Base-by-base conservation (phyloP, 1,140 invertebrate species). In the Venturia canescens region DNA sequence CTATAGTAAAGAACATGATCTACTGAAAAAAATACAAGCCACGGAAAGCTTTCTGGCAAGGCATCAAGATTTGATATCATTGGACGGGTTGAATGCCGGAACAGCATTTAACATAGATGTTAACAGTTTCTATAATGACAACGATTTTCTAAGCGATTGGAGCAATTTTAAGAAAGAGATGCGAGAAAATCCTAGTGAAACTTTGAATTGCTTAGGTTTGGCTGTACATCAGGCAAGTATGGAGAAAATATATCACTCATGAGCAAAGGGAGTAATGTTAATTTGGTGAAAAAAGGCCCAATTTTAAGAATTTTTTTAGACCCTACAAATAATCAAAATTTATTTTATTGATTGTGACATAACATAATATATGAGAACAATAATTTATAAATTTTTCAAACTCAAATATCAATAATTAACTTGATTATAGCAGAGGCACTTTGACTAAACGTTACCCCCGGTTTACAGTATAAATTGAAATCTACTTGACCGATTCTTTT, bases 201-300 rank as follows among this genome's bases (percentile, higher is more conserved):
- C 94, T 57, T 91, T 97, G 29, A 93, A 93, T 75, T 94, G 94
- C 84, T 88, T 97, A 31, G 95, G 95, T 78, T 91, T 96, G 82
- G 95, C 95, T 77, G 94, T 96, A 89, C 94, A 97, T 92, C 94
- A 96, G 90, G 94, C 95, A n/a, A 86, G 81, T 84, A 53, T 81
- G 23, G 60, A 50, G 50, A 81, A 75, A 81, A 72, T 57, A 82
- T 83, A n/a, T n/a, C n/a, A n/a, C n/a, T n/a, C n/a, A n/a, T n/a
- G n/a, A n/a, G n/a, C n/a, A n/a, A n/a, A n/a, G n/a, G n/a, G n/a
- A n/a, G n/a, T n/a, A n/a, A n/a, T n/a, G n/a, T n/a, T n/a, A n/a
- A n/a, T n/a, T n/a, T n/a, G n/a, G n/a, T n/a, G n/a, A n/a, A n/a
- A n/a, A n/a, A n/a, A n/a, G n/a, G n/a, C n/a, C n/a, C n/a, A n/a